Base-by-base conservation (phyloP, 2,888 invertebrate species). In the Nomada lathburiana region DNA sequence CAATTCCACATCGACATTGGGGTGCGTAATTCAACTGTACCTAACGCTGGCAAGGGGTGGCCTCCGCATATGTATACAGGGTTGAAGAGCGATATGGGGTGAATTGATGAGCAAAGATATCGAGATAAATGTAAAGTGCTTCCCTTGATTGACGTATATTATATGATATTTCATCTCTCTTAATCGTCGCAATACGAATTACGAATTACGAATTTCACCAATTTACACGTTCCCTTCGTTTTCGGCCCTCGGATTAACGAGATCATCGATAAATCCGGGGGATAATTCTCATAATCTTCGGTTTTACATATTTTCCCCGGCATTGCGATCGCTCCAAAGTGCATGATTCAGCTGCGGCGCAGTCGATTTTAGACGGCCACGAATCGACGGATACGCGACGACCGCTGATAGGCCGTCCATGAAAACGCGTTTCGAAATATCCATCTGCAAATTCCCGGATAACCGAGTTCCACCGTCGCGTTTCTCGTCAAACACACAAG, bases 1-100 rank as follows among this genome's bases (percentile, higher is more conserved):
- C 65, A 78, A 78, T 81, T 82, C 62, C 79, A 80, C 76, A 63
- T 74, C 78, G 67, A 69, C 90, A 89, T 86, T 85, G 81, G 89
- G 90, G 90, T 91, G 92, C 90, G 92, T 91, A 92, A 92, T 91
- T 92, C 92, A 91, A 87, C 90, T 89, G 87, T 89, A 91, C 86
- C 89, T 84, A 88, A 87, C 87, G 87, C 79, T 86, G 87, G 87
- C 89, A 86, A 86, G 84, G 87, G 87, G 86, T 85, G 86, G 88
- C 20, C 36, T 76, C 20, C 16, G n/a, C 68, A 26, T 20, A 53
- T 18, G 60, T 71, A 44, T 36, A 62, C 13, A 59, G 65, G 53
- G 65, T 53, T 76, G 23, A 50, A 47, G 53, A 29, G 29, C 55
- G 29, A 26, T 50, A 53, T 13, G 69, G 69, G 76, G 65, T 60